Percentiles rank a stretch among this genome's conserved stretches.
These are phyloP conservation scores for Tanytarsus gracilentus DNA, from an alignment of 2,888 invertebrate species.

Conservation along the genomic window DNA sequence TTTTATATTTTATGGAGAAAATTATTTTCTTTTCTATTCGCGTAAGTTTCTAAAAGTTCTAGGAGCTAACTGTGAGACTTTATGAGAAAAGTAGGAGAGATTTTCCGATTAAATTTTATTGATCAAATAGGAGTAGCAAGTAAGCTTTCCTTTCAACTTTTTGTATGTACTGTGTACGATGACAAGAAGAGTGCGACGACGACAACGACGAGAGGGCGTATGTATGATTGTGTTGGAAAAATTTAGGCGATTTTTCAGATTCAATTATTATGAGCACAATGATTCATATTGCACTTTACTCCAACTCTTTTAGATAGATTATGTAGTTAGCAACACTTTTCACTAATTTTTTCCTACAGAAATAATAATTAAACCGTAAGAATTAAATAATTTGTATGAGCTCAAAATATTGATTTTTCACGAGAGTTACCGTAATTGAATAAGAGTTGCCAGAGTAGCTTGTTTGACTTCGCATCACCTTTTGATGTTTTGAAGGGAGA, in stretches of 20 bases:
- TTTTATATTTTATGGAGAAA: neutral
- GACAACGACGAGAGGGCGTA: slow-evolving; percentile 27
- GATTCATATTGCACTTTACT: slow-evolving; percentile 15
- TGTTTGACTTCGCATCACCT: neutral
- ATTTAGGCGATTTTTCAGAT: slow-evolving; percentile 18
- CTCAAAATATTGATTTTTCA: slow-evolving; percentile 29
- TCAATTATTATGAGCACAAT: slow-evolving; percentile 23
- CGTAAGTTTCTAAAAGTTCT: neutral
- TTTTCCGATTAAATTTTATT: slow-evolving; percentile 25
- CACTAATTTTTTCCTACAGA: slow-evolving; percentile 26
- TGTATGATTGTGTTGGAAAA: slow-evolving; percentile 26
- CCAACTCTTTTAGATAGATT: neutral
- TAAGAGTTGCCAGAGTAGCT: neutral
- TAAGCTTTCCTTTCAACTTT: slow-evolving; percentile 14
- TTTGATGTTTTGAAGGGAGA: too few species aligned
- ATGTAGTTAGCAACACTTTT: slow-evolving; percentile 13
- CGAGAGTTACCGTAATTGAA: slow-evolving; percentile 12
- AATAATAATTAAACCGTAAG: slow-evolving; percentile 19
- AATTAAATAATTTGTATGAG: slow-evolving; percentile 18
- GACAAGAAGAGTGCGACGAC: too few species aligned
- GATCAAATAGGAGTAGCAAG: slow-evolving; percentile 28
- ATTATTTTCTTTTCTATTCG: neutral
- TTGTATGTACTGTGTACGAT: neutral
- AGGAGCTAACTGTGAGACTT: neutral
- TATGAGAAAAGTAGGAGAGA: too few species aligned